Evolutionary conservation across 2,888 invertebrate species (phyloP), one percentile per base, ranked within the genome.

Genomic region (Toxonevra muliebris): DNA sequence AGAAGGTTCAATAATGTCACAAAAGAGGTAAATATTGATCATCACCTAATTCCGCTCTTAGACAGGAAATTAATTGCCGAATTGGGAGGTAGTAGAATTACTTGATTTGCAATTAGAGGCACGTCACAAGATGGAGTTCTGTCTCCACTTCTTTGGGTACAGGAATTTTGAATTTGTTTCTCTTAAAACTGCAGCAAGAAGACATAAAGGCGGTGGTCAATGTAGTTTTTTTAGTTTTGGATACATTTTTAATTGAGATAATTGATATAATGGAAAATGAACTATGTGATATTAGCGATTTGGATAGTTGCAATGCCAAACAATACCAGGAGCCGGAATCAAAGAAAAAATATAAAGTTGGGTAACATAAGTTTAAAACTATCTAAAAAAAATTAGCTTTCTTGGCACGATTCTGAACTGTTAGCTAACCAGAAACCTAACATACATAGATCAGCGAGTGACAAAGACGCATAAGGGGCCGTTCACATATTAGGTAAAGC

Each of bases 331-430:
- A 12, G 13, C 2, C 13, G 45, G 11, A 45, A 1, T 45, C 45
- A 45, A 45, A 13, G 45, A 45, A 45, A 45, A 45, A 13, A 45
- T 45, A 45, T 45, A 45, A 45, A 12, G 45, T 10, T 45, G 13
- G 45, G 13, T 13, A 45, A 45, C 45, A 15, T 59, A 53, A 53
- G 30, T 61, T 59, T 17, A 19, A 63, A 63, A 20, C 43, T 65
- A n/a, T 42, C 43, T n/a, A 42, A 58, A 57, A 64, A 43, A 13
- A 13, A 13, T 1, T 12, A 45, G 45, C 11, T 45, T 45, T 45
- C 45, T 45, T 11, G 45, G 13, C 13, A 45, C 45, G 13, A 1
- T 45, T 45, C 13, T 45, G 45, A 13, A 45, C 45, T 12, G 13
- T 45, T 12, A 45, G 2, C 45, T 45, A 45, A 45, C n/a, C n/a